A percentile compares a stretch with the other conserved stretches of the same genome.
Conservation (phyloP, 2,113 vertebrate genomes). For the Orcinus orca region DNA sequence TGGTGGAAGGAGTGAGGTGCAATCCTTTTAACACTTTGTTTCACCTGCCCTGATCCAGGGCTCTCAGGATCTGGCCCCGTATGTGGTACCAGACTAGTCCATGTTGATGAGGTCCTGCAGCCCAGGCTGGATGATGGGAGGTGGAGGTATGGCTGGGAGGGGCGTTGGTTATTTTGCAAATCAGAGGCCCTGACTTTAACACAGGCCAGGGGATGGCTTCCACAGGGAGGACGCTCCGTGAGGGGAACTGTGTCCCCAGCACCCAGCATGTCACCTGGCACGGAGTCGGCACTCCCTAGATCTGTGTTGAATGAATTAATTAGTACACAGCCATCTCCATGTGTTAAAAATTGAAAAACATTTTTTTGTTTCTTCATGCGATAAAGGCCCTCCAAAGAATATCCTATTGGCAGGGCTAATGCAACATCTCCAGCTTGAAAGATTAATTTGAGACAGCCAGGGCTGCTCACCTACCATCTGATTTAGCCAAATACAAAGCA, state of each 20-base stretch:
- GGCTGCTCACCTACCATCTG: not conserved
- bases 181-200: not conserved
- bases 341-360: not conserved
- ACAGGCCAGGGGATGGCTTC: not conserved
- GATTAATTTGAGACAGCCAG: not conserved
- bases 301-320: not conserved
- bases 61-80: not conserved
- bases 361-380: not conserved
- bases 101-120: accelerated
- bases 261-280: accelerated
- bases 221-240: accelerated
- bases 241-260: not conserved
- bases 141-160: too few species aligned
- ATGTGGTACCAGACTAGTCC: accelerated
- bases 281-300: accelerated
- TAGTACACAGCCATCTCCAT: not conserved
- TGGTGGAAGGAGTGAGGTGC: too few species aligned
- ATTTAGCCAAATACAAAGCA: not conserved
- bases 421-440: not conserved
- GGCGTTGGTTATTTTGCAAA: not conserved
- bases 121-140: not conserved
- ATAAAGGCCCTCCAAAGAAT: not conserved
- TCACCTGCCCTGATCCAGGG: not conserved
- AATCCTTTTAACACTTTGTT: not conserved
- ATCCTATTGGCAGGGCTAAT: not conserved